Evolutionary conservation across 2,888 invertebrate species (phyloP), one percentile per base, ranked within the genome.

Genomic region (Zaprionus obscuricornis): DNA sequence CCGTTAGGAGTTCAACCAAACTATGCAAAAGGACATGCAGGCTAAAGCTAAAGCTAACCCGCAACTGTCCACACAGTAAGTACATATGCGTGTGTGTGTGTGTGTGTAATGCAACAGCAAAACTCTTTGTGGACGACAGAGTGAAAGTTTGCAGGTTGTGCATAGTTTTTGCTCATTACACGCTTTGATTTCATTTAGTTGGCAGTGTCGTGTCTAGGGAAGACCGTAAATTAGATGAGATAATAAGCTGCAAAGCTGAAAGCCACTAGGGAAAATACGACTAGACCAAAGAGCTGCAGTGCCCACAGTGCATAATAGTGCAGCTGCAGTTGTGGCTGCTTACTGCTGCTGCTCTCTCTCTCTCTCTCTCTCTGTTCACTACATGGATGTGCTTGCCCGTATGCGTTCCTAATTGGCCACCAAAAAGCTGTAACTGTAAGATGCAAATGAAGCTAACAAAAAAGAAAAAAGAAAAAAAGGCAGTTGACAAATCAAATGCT

Each of bases 131-230:
- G 40, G 29, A 14, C 3, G n/a, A n/a, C n/a, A n/a, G n/a, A n/a
- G 26, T 37, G 33, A 43, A 64, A 45, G 56, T 51, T 64, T 40
- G 49, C 43, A 62, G 47, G 43, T 74, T 74, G n/a, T 69, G 37
- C 62, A 68, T 68, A 63, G 52, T 54, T 57, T 69, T 62, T 68
- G 75, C 71, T 74, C 59, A 70, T 74, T 74, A 71, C 59, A 71
- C 57, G 56, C 46, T 59, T 74, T 74, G 71, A 65, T 71, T 71
- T 60, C 59, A 75, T 69, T 70, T 54, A 54, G 49, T 45, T 52
- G 26, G 39, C 31, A 17, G 27, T 5, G 31, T 14, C 29, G 24
- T 26, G 36, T 29, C 51, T 3, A 27, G 69, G 43, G 47, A 56
- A 59, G 47, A 29, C 43, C 71, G 39, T 70, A 70, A 71, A 74